These are phyloP conservation scores for Heliconius nattereri DNA, from an alignment of 1,140 invertebrate genomes.

Conservation along the genomic window DNA sequence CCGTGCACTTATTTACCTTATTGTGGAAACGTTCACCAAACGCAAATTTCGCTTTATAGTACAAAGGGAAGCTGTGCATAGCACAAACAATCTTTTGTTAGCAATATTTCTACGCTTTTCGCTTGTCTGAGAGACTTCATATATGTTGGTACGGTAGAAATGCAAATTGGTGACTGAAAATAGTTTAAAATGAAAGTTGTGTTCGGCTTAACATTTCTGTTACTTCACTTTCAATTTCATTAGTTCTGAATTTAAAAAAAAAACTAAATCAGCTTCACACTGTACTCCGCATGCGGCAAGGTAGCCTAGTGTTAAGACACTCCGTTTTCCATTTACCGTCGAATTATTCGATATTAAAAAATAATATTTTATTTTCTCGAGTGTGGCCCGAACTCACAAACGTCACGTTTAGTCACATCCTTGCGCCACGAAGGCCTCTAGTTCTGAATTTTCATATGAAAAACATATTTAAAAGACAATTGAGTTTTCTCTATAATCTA, in stretches of 20 bases:
- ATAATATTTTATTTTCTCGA: no score
- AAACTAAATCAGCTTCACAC: no score
- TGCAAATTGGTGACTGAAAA: background rate
- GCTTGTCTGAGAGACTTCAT: background rate
- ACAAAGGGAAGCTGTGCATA: background rate
- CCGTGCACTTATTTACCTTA: slow-evolving; percentile 4
- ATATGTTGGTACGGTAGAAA: slow-evolving; percentile 9
- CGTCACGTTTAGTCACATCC: no score
- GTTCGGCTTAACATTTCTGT: background rate
- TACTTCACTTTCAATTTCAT: background rate
- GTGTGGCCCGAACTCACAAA: no score
- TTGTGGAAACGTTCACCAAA: background rate
- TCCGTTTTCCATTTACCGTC: no score
- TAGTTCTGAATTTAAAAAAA: background rate
- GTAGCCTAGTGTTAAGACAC: no score
- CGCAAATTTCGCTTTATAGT: background rate
- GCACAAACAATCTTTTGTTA: slow-evolving; percentile 12
- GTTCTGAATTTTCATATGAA: no score
- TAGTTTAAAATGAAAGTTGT: background rate
- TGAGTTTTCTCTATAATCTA: no score
- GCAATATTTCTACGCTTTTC: slow-evolving; percentile 14
- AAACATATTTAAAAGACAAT: no score
- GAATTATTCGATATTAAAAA: no score
- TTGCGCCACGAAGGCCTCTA: no score
- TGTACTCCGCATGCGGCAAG: no score